Evolutionary conservation across 2,113 vertebrate species (phyloP), one percentile per base, ranked within the genome.

Genomic region (Cebus imitator): DNA sequence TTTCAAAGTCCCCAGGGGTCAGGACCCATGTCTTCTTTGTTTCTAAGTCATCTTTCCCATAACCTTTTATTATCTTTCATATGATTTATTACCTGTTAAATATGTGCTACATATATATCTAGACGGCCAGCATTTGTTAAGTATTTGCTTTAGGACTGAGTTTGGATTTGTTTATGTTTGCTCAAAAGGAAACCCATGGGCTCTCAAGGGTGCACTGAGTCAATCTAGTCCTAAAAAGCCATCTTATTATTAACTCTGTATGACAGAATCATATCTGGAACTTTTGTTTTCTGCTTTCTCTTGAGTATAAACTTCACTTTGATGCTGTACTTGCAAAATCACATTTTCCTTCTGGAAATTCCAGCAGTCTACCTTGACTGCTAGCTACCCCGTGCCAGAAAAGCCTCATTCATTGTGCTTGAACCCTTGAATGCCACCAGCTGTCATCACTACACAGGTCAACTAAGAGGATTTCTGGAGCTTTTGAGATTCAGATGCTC

Each of bases 141-240:
- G 20, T 45, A 14, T 25, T 87, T 93, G 35, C 61, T 81, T 13
- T 45, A 3, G 68, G 20, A 68, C 48, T 83, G 12, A 80, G 48
- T 96, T 93, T 85, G 21, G 43, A 89, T 90, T 91, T 92, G 52
- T 93, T 87, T 91, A 21, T 79, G n/a, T 97, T 78, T 91, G 43
- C 70, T 91, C 45, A 52, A 52, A 68, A 50, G n/a, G 78, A 95
- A 78, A 58, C 13, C 13, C 6, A 4, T 18, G 14, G 8, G 20
- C 70, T 94, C 58, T 73, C 73, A 35, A 50, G 61, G 27, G 81
- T 85, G 9, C 3, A 23, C 20, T 37, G 40, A 55, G 25, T 87
- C 43, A 90, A 48, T 37, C 32, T 52, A 43, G 16, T 52, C 17
- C 45, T 64, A n/a, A 84, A 55, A 50, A 35, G 12, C n/a, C n/a